These are phyloP conservation scores for Drosophila anceps DNA, from an alignment of 2,888 invertebrate species.

Conservation along the genomic window DNA sequence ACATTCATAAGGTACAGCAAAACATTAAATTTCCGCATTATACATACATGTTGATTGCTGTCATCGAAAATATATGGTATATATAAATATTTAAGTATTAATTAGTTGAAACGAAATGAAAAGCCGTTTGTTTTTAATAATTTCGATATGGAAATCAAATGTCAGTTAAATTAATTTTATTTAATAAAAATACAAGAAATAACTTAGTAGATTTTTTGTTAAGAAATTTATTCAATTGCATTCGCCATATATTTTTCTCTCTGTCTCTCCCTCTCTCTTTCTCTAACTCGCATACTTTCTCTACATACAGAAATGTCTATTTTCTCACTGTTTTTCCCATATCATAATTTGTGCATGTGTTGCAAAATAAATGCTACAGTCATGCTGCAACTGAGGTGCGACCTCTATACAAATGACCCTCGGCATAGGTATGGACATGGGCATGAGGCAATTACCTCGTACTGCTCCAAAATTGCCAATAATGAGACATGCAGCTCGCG, in stretches of 20 bases:
- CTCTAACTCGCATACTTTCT: background rate
- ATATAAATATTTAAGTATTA: constrained; percentile 62
- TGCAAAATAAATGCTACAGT: constrained; percentile 59
- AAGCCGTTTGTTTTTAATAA: constrained; percentile 62
- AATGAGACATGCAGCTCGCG: constrained; percentile 84
- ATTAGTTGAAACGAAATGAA: constrained; percentile 48
- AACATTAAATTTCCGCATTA: constrained; percentile 38
- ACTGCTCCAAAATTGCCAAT: constrained; percentile 82
- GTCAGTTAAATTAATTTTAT: constrained; percentile 69
- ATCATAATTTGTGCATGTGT: constrained; percentile 40
- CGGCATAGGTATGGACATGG: constrained; percentile 28
- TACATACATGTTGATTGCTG: constrained; percentile 54
- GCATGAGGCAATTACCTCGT: constrained; percentile 66
- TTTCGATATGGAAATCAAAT: constrained; percentile 60
- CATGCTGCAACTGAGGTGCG: constrained; percentile 50
- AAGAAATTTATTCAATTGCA: background rate
- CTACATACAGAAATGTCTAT: background rate
- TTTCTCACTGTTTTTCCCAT: constrained; percentile 2
- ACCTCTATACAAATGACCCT: constrained; percentile 57
- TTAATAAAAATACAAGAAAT: constrained; percentile 59
- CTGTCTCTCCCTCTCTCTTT: background rate
- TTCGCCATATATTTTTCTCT: background rate
- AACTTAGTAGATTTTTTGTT: background rate
- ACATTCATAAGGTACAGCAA: constrained; percentile 28
- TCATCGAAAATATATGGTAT: constrained; percentile 45